Evolutionary conservation across 2,797 vertebrate species (phyloP), one percentile per base, ranked within the genome.

Genomic region (Sebastiscus tertius): DNA sequence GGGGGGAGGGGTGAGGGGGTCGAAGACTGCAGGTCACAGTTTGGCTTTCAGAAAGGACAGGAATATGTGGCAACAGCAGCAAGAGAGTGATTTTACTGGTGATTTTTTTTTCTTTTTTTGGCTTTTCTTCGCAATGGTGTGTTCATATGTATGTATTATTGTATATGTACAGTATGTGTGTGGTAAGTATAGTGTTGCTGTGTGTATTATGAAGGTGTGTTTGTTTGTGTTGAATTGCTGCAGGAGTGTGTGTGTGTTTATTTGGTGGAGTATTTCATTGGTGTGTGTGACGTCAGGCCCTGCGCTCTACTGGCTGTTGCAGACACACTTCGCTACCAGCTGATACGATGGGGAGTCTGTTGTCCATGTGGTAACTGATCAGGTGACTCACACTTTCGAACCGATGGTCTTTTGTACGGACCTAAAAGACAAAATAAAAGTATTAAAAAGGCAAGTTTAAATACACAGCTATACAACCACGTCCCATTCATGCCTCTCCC

Each of bases 281-380:
- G 85, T 67, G 63, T 56, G 85, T 62, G 61, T 69, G 20, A 16
- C 12, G 20, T 98, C 95, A 99, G 80, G 90, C 90, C 88, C 96
- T 96, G 92, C 97, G 96, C 88, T 98, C 98, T 77, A 99, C 98
- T 0, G 98, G 98, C 87, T 99, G 98, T 88, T 99, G 97, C 79
- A 99, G 96, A 90, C 97, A 99, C 85, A 99, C 97, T 95, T 99
- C 98, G 0, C 98, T 99, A 85, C 98, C 98, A 0, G 98, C 98
- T 0, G 98, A 99, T 88, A 99, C 98, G 80, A 99, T 99, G 73
- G 98, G 98, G 80, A 99, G 95, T 82, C 97, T 96, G 96, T 99
- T 99, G 97, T 99, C 98, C 98, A 99, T 97, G 94, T 99, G 98
- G 93, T 99, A 98, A 87, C 98, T 98, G 95, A 99, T 99, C 89